Conservation (phyloP, 2,797 vertebrate species). For the Saxicola maurus region DNA sequence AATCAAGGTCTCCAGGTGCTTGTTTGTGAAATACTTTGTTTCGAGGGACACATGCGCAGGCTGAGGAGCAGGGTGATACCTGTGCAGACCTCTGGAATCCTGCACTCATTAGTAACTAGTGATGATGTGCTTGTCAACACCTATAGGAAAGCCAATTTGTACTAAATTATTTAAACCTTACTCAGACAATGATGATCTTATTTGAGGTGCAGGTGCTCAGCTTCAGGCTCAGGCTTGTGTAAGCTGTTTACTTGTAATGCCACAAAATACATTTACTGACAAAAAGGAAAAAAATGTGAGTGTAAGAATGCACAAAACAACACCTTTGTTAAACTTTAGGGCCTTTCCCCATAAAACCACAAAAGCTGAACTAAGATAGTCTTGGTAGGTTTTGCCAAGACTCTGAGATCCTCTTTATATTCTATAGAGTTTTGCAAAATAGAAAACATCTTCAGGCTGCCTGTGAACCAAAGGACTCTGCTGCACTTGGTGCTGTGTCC, state of each 20-base stretch:
- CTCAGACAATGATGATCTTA: conserved; percentile 55
- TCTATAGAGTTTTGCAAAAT: neutral
- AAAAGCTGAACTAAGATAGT: neutral
- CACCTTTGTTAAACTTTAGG: neutral
- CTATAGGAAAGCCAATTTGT: conserved; percentile 61
- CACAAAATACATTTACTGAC: neutral
- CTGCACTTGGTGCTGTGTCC: neutral
- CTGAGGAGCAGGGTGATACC: neutral
- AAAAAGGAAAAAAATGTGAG: neutral
- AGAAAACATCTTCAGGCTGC: neutral
- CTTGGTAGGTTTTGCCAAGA: neutral
- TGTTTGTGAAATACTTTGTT: conserved; percentile 35
- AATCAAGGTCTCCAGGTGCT: conserved; percentile 50
- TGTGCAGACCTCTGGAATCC: conserved; percentile 33
- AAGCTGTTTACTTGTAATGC: conserved; percentile 48
- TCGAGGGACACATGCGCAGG: neutral
- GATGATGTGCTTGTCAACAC: conserved; percentile 58
- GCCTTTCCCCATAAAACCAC: neutral
- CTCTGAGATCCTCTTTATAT: neutral
- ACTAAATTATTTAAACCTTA: conserved; percentile 51
- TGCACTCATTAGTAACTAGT: conserved; percentile 22
- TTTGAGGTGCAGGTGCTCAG: conserved; percentile 50
- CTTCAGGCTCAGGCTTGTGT: conserved; percentile 36
- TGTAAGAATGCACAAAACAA: neutral
- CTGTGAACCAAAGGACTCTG: neutral